phyloP scores from a whole-genome alignment of 2,888 invertebrate genomes.

The Lingula anatina region DNA sequence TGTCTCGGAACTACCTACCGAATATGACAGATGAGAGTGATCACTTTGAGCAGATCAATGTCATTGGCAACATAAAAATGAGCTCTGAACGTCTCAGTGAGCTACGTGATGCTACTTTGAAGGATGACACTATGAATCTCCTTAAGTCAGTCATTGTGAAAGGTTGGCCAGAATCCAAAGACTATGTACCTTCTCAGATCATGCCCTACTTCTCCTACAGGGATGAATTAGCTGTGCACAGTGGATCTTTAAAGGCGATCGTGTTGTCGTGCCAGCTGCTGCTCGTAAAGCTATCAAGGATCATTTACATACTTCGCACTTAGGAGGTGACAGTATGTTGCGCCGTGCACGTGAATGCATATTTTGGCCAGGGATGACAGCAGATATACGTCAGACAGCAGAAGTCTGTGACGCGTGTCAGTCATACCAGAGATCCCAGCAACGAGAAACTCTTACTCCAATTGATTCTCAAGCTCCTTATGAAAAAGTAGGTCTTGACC shows the following conservation, averaged over 20 bases:
- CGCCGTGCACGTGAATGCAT: conserved; percentile 7
- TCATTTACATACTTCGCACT: not conserved
- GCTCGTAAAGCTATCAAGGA: not conserved
- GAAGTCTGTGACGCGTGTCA: conserved; percentile 10
- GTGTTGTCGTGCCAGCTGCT: not conserved
- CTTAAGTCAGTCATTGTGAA: not conserved
- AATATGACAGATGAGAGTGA: not conserved
- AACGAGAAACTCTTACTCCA: not conserved
- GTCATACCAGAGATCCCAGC: not conserved
- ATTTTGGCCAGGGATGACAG: conserved; percentile 12
- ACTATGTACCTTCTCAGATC: not conserved
- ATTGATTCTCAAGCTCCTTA: not conserved
- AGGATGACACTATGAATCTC: not conserved
- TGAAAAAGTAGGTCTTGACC: conserved; percentile 2
- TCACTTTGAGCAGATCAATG: not conserved
- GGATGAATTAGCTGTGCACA: not conserved
- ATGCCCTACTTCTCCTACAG: not conserved
- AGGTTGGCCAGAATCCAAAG: conserved; percentile 1
- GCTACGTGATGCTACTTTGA: not conserved
- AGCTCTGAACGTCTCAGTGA: not conserved
- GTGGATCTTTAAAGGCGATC: conserved; percentile 1
- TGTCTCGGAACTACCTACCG: conserved; percentile 4
- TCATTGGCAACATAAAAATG: not conserved
- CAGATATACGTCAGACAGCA: conserved; percentile 7
- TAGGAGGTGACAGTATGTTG: not conserved